A percentile compares a stretch with the other conserved stretches of the same genome.
phyloP scores from a whole-genome alignment of 2,113 vertebrate genomes.

The Rhinogobius similis region DNA sequence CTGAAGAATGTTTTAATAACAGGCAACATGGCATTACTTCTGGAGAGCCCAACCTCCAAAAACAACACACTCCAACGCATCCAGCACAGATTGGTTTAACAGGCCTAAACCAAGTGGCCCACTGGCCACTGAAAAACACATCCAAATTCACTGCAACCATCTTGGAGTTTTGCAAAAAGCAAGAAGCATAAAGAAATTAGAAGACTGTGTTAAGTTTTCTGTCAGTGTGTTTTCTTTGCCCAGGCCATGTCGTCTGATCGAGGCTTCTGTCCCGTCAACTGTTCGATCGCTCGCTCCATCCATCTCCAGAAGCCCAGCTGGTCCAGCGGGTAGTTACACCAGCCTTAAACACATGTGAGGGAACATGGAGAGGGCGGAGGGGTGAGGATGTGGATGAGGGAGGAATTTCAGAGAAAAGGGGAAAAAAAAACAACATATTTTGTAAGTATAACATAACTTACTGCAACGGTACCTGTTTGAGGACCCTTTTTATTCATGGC shows the following conservation, averaged over 20 bases:
- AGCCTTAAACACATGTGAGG: slow-evolving; percentile 56
- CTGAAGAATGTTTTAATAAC: slow-evolving; percentile 12
- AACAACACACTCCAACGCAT: slow-evolving; percentile 31
- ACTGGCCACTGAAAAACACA: slow-evolving; percentile 11
- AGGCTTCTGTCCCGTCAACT: slow-evolving; percentile 70
- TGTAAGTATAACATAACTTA: not conserved
- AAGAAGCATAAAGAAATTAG: slow-evolving; percentile 32
- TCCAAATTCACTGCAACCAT: slow-evolving; percentile 4
- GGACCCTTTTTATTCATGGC: not conserved
- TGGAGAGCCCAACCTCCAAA: slow-evolving; percentile 80
- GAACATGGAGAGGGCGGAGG: not conserved
- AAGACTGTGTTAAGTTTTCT: not conserved
- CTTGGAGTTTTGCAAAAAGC: slow-evolving; percentile 19
- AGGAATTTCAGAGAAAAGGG: not conserved
- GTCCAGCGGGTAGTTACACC: slow-evolving; percentile 79
- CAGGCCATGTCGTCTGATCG: slow-evolving; percentile 77
- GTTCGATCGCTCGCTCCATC: slow-evolving; percentile 72
- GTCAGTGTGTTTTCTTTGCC: slow-evolving; percentile 75
- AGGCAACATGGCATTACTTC: slow-evolving; percentile 32
- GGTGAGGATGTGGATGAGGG: not conserved
- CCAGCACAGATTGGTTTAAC: slow-evolving; percentile 28
- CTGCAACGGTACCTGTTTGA: no score
- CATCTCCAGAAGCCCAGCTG: slow-evolving; percentile 76
- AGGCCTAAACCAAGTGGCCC: slow-evolving; percentile 14
- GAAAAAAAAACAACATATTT: not conserved